Percentiles rank a stretch among this genome's conserved stretches.
phyloP scores from a whole-genome alignment of 2,113 vertebrate species.

The Sitta europaea region DNA sequence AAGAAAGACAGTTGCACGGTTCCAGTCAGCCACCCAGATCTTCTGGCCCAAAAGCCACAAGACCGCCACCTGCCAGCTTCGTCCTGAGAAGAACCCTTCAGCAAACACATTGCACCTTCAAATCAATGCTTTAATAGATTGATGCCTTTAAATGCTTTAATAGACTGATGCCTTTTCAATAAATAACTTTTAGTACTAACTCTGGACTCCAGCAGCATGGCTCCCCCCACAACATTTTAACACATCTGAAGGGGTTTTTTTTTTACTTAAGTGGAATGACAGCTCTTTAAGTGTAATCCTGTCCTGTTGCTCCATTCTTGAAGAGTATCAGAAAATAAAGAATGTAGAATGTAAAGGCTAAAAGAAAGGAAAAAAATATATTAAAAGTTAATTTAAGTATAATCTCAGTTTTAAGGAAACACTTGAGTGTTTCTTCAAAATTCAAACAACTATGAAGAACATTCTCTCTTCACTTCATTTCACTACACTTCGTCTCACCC shows the following conservation, averaged over 20 bases:
- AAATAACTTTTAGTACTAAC: too few relatives aligned
- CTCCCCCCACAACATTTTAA: too few relatives aligned
- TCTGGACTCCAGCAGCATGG: too few relatives aligned
- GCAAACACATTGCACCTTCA: too few relatives aligned
- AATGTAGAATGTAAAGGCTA: neutral
- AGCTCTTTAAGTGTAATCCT: neutral
- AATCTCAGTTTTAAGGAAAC: neutral
- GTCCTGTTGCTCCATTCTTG: neutral
- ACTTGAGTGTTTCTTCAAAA: neutral
- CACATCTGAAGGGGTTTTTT: neutral
- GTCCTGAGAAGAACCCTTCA: too few relatives aligned
- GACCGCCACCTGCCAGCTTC: too few relatives aligned
- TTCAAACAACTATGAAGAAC: neutral
- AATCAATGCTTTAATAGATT: too few relatives aligned
- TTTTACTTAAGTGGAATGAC: neutral
- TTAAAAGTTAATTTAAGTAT: neutral
- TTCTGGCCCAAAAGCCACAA: too few relatives aligned
- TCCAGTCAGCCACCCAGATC: too few relatives aligned
- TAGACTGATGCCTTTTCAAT: too few relatives aligned
- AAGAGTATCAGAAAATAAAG: neutral
- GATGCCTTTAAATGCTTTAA: too few relatives aligned
- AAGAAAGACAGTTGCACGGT: too few relatives aligned
- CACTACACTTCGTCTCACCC: neutral
- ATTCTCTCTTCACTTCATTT: neutral
- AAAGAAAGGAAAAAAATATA: neutral